A percentile compares a stretch with the other conserved stretches of the same genome.
Conservation (phyloP, 2,797 vertebrate genomes). For the Garrulus glandarius region DNA sequence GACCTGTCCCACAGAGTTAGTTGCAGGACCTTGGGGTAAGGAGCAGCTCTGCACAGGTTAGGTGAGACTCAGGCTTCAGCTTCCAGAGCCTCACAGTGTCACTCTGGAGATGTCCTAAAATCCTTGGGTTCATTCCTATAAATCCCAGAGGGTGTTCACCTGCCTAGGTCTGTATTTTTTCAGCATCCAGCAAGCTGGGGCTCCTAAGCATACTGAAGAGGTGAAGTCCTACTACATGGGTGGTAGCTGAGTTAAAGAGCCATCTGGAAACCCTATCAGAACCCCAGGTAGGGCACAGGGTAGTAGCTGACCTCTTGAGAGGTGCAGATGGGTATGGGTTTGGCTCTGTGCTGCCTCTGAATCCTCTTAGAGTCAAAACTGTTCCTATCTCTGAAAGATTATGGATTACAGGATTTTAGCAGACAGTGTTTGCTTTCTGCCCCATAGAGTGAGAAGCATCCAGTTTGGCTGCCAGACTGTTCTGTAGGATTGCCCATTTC, state of each 20-base stretch:
- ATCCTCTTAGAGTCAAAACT: background rate
- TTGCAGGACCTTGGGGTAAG: background rate
- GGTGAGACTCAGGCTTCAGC: too few species aligned
- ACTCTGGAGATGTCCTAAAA: too few species aligned
- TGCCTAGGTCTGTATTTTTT: background rate
- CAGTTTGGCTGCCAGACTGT: background rate
- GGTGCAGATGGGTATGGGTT: accelerated
- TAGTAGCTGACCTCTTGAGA: background rate
- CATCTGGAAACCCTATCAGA: background rate
- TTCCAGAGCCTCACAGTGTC: too few species aligned
- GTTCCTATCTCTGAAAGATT: background rate
- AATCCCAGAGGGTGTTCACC: too few species aligned
- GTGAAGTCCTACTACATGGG: background rate
- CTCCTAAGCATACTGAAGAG: background rate
- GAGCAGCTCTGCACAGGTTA: background rate
- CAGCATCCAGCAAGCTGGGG: background rate
- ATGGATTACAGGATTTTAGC: background rate
- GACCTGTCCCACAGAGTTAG: background rate
- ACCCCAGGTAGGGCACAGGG: background rate
- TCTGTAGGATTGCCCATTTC: background rate
- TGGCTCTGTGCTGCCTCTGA: background rate
- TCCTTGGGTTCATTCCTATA: too few species aligned
- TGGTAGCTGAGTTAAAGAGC: background rate
- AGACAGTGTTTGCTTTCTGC: background rate
- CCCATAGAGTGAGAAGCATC: background rate